Evolutionary conservation across 2,888 invertebrate species (phyloP).

Genomic region (Alitta virens): DNA sequence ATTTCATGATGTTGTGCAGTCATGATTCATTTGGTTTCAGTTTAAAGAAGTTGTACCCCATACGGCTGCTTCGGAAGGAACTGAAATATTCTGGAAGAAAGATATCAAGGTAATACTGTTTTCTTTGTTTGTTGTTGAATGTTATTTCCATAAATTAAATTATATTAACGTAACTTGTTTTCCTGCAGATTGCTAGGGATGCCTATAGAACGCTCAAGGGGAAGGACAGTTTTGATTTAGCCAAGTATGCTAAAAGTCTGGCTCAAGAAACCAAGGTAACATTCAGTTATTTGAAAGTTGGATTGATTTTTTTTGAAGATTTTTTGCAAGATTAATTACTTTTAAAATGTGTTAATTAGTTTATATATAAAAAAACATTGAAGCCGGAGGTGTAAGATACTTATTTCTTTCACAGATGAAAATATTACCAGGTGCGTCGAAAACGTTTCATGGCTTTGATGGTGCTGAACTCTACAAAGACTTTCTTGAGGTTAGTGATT

Average conservation of each 20-base stretch:
- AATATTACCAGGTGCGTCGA: too few species aligned
- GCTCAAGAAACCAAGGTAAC: conserved; percentile 18
- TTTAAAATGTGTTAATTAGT: too few species aligned
- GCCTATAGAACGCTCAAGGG: conserved; percentile 64
- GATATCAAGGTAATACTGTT: conserved; percentile 65
- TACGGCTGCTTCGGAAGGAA: conserved; percentile 60
- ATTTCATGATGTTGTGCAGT: too few species aligned
- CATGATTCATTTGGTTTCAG: not conserved
- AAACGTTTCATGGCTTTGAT: too few species aligned
- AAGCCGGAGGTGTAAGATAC: too few species aligned
- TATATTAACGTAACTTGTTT: not conserved
- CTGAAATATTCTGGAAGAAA: conserved; percentile 76
- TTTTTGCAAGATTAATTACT: too few species aligned
- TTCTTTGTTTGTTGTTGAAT: not conserved
- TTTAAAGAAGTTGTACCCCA: conserved; percentile 47
- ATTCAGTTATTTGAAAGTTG: too few species aligned
- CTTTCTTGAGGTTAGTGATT: too few species aligned
- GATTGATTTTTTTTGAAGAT: too few species aligned
- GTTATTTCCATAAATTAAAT: not conserved
- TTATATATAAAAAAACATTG: too few species aligned
- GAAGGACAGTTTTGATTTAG: conserved; percentile 7
- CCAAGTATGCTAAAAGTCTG: conserved; percentile 13
- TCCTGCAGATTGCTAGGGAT: conserved; percentile 63
- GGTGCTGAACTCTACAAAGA: too few species aligned
- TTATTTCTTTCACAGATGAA: too few species aligned